Percentiles rank a stretch among this genome's conserved stretches.
These are phyloP conservation scores for Cordylochernes scorpioides DNA, from an alignment of 2,888 invertebrate genomes.

Conservation along the genomic window DNA sequence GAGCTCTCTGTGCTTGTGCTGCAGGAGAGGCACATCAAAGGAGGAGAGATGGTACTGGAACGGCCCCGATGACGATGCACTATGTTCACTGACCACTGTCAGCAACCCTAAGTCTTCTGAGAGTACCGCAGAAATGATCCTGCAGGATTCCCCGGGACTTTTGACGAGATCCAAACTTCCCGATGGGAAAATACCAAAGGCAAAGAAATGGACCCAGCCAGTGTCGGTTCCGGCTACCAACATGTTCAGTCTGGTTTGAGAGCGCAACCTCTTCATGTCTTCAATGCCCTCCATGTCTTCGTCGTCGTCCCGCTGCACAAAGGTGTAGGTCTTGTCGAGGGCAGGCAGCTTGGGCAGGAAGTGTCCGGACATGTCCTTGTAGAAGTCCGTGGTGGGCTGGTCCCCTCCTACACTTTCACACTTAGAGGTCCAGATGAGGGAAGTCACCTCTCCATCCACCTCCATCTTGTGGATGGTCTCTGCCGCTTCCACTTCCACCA, in stretches of 20 bases:
- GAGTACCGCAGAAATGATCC: slow-evolving; percentile 37
- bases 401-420: slow-evolving; percentile 16
- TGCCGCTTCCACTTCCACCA: slow-evolving; percentile 63
- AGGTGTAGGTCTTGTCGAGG: slow-evolving; percentile 20
- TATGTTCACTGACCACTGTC: slow-evolving; percentile 30
- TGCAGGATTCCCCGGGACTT: no score
- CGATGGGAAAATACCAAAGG: slow-evolving; percentile 54
- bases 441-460: slow-evolving; percentile 36
- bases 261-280: slow-evolving; percentile 21
- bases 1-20: slow-evolving; percentile 35
- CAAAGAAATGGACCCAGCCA: slow-evolving; percentile 37
- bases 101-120: slow-evolving; percentile 42
- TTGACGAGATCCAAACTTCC: slow-evolving; percentile 4
- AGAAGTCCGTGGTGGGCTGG: slow-evolving; percentile 10
- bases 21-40: slow-evolving; percentile 29
- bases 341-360: slow-evolving; percentile 26
- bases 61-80: slow-evolving; percentile 15
- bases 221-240: slow-evolving; percentile 47
- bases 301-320: slow-evolving; percentile 22
- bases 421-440: slow-evolving; percentile 42
- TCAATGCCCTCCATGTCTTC: slow-evolving; percentile 19
- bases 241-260: slow-evolving; percentile 32
- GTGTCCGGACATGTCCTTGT: slow-evolving; percentile 22
- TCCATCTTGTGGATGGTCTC: slow-evolving; percentile 38
- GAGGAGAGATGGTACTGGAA: slow-evolving; percentile 5